A percentile compares a stretch with the other conserved stretches of the same genome.
phyloP scores from a whole-genome alignment of 2,888 invertebrate species.

The Ornithoptera alexandrae region DNA sequence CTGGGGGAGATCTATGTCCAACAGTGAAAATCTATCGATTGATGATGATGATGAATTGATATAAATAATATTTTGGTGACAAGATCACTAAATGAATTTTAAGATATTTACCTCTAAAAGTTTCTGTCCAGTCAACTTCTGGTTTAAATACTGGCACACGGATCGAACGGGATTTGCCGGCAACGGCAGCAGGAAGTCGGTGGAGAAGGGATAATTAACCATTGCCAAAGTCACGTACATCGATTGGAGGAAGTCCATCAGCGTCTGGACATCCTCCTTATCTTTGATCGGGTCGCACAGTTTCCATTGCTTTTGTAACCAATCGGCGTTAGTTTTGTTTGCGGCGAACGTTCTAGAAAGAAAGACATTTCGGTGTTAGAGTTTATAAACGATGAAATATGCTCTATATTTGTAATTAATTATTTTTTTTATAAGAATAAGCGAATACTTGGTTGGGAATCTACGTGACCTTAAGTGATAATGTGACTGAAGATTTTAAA shows the following conservation, averaged over 20 bases:
- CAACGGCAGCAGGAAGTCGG: constrained; percentile 89
- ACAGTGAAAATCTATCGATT: no score
- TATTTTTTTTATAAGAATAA: no score
- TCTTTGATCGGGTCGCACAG: constrained; percentile 86
- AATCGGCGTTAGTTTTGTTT: constrained; percentile 83
- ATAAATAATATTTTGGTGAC: no score
- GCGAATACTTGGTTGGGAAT: no score
- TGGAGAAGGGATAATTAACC: constrained; percentile 96
- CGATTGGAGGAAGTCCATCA: constrained; percentile 86
- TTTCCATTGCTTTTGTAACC: constrained; percentile 86
- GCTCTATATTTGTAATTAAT: no score
- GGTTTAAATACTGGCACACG: constrained; percentile 79
- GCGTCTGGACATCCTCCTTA: constrained; percentile 50
- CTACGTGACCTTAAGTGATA: no score
- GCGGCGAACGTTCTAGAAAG: constrained; percentile 68
- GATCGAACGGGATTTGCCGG: constrained; percentile 91
- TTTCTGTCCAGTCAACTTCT: constrained; percentile 66
- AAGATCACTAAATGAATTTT: no score
- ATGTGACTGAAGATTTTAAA: no score
- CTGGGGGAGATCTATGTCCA: no score
- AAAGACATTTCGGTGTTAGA: no score
- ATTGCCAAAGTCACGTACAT: constrained; percentile 92
- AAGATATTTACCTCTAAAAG: constrained; percentile 67
- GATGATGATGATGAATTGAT: no score
- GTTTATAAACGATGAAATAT: no score